Evolutionary conservation across 2,888 invertebrate species (phyloP), one percentile per base, ranked within the genome.

Genomic region (Lagria hirta): DNA sequence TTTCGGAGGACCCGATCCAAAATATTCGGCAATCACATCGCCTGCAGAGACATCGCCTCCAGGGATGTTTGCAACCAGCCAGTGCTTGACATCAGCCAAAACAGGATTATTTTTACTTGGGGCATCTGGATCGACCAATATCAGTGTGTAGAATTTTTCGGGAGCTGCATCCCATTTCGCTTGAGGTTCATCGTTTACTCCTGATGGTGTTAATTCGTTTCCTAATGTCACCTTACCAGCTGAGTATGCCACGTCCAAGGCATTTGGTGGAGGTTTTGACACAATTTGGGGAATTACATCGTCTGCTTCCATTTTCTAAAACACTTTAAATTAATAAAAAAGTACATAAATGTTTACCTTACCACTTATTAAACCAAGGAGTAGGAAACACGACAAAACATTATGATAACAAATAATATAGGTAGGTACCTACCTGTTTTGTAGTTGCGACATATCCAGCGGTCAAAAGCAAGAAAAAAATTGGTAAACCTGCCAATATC

Each of bases 21-120:
- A 55, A 61, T 87, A 88, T 47, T 79, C 81, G n/a, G 82, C 74
- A n/a, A 86, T 67, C 8, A 75, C 73, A 63, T 86, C 82, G 17
- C 86, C 84, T 52, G 77, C 75, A 8, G 62, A 63, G 22, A 87
- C 57, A 51, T 84, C 76, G 41, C 70, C 72, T 11, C 82, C 84
- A 7, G 79, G 78, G 58, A 88, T 83, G 61, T 88, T 88, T 11
- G 78, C 84, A 8, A 88, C 78, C 2, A 87, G 70, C 88, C 88
- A 88, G 65, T 88, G 88, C 54, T 84, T 82, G 78, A 83, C 84
- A 70, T 87, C 86, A 10, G 84, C 28, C 8, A 44, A 50, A 11
- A 24, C 45, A 4, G 53, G 54, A 5, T 38, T 40, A 10, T 24
- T 20, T 24, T 48, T 43, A 22, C 50, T 49, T 2, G 46, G 46